phyloP scores from a whole-genome alignment of 2,113 vertebrate genomes.

The Vulpes lagopus region DNA sequence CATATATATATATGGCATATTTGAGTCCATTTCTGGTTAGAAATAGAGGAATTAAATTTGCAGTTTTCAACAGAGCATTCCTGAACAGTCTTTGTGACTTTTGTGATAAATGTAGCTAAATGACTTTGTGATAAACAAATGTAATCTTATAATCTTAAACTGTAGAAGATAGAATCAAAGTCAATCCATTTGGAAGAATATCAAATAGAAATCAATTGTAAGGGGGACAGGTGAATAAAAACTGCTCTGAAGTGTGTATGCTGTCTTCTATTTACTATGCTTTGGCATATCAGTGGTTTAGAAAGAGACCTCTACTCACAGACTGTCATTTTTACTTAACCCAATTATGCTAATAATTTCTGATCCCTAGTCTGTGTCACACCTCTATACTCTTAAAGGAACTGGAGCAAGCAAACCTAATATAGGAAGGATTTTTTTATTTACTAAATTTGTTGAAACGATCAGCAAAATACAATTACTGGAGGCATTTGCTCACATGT shows the following conservation, averaged over 20 bases:
- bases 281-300: rapidly evolving
- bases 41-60: not conserved
- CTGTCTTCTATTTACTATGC: not conserved
- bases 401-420: not conserved
- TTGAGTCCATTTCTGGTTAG: not conserved
- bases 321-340: not conserved
- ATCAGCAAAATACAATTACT: not conserved
- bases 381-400: not conserved
- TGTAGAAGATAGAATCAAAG: not conserved
- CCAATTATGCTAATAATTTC: not conserved
- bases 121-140: not conserved
- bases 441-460: not conserved
- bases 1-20: not conserved
- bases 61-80: slow-evolving; percentile 6
- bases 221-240: not conserved
- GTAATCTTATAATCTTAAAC: not conserved
- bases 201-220: not conserved
- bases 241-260: not conserved
- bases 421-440: not conserved
- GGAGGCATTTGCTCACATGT: not conserved
- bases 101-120: not conserved
- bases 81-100: not conserved
- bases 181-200: not conserved
- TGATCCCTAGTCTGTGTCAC: not conserved
- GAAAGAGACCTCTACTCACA: not conserved